phyloP scores from a whole-genome alignment of 2,113 vertebrate species.

The Chelonoidis abingdonii region DNA sequence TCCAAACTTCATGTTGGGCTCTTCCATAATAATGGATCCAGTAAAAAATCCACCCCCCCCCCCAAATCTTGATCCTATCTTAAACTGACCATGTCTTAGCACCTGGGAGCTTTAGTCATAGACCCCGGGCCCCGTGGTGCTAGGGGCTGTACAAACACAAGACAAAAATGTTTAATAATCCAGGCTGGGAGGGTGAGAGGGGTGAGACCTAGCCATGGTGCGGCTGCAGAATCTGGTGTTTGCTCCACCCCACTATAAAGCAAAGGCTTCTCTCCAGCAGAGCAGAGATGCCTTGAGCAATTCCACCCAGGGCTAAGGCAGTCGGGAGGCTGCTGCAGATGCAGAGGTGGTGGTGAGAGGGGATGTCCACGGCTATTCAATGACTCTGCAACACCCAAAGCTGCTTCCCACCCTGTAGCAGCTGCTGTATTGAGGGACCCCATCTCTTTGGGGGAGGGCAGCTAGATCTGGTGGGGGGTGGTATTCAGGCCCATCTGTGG shows the following conservation, averaged over 20 bases:
- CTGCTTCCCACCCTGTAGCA: too few relatives aligned
- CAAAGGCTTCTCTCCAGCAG: not conserved
- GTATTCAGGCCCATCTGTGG: not conserved
- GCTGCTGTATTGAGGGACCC: not conserved
- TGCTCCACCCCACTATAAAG: not conserved
- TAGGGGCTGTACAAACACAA: not conserved
- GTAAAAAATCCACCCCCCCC: not conserved
- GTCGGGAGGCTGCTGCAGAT: not conserved
- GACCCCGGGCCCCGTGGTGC: too few relatives aligned
- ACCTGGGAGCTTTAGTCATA: not conserved
- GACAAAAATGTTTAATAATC: not conserved
- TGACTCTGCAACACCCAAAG: not conserved
- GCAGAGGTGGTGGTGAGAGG: too few relatives aligned
- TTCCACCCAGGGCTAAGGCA: not conserved
- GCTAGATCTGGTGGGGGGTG: not conserved
- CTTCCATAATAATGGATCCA: not conserved
- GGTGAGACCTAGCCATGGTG: not conserved
- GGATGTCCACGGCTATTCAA: not conserved
- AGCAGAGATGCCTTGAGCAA: not conserved
- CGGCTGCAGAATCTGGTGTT: not conserved
- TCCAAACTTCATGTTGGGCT: not conserved
- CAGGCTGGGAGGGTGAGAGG: too few relatives aligned
- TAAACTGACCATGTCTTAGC: not conserved
- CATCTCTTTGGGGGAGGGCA: not conserved
- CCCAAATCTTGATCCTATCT: not conserved